These are phyloP conservation scores for Caenorhabditis sp. DNA, from an alignment of 2,888 invertebrate genomes.

Conservation along the genomic window DNA sequence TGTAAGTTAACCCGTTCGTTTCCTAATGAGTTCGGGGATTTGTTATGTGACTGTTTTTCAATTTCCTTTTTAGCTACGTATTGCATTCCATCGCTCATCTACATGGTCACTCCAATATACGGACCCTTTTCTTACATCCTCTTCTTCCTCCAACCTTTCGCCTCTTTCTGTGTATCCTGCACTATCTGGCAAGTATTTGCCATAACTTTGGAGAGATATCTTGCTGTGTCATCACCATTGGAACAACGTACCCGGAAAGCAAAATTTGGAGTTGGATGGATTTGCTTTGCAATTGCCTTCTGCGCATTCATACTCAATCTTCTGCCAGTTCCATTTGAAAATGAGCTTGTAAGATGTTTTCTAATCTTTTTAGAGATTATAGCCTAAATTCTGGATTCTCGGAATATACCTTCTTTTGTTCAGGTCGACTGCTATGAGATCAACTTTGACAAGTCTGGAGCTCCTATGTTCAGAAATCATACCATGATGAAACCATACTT, in stretches of 20 bases:
- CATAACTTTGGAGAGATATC: constrained; percentile 81
- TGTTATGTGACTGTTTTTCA: neutral
- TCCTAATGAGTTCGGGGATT: neutral
- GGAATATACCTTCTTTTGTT: constrained; percentile 28
- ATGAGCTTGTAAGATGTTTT: constrained; percentile 66
- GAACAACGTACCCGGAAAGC: constrained; percentile 80
- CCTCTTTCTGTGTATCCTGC: constrained; percentile 81
- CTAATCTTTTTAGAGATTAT: constrained; percentile 13
- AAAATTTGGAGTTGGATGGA: constrained; percentile 78
- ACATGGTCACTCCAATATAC: constrained; percentile 70
- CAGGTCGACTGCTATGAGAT: constrained; percentile 77
- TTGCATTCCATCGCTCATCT: constrained; percentile 69
- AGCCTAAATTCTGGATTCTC: constrained; percentile 30
- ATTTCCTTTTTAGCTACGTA: constrained; percentile 62
- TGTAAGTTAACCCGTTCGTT: constrained; percentile 60
- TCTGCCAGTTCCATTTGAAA: constrained; percentile 79
- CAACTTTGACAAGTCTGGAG: constrained; percentile 32
- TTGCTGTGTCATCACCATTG: constrained; percentile 79
- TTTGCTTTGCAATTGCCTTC: constrained; percentile 74
- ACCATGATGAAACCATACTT: constrained; percentile 79
- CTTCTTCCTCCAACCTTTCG: constrained; percentile 81
- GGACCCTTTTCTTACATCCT: constrained; percentile 80
- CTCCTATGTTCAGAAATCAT: constrained; percentile 50
- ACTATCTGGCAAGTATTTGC: constrained; percentile 83
- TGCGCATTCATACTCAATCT: constrained; percentile 79